Evolutionary conservation across 2,888 invertebrate species (phyloP).

Genomic region (Pammene aurita): DNA sequence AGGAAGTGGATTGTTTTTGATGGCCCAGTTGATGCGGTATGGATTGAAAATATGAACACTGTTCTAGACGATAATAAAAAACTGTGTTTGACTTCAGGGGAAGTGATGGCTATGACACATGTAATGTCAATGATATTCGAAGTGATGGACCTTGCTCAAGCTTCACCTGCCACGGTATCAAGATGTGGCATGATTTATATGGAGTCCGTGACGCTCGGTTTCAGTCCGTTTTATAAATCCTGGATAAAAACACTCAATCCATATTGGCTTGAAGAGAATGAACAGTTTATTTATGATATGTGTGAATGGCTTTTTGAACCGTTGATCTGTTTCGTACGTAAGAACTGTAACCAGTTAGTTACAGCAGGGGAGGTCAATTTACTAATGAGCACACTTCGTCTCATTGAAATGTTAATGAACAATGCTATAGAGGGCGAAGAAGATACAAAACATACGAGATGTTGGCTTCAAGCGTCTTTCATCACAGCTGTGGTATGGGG

Average conservation of each 20-base stretch:
- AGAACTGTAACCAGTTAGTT: constrained; percentile 85
- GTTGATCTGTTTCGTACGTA: constrained; percentile 87
- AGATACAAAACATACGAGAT: constrained; percentile 86
- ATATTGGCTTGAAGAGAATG: constrained; percentile 85
- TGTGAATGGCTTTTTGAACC: constrained; percentile 92
- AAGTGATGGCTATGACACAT: constrained; percentile 91
- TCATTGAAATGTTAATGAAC: constrained; percentile 90
- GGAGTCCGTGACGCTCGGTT: constrained; percentile 92
- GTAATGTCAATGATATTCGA: constrained; percentile 95
- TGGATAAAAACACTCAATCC: constrained; percentile 89
- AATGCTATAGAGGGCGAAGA: constrained; percentile 87
- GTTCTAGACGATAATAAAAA: constrained; percentile 95
- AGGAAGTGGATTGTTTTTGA: constrained; percentile 97
- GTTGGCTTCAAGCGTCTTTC: constrained; percentile 90
- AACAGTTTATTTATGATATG: constrained; percentile 83
- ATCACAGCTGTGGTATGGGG: constrained; percentile 92
- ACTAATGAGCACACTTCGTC: constrained; percentile 87
- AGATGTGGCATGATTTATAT: constrained; percentile 96
- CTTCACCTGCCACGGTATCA: constrained; percentile 94
- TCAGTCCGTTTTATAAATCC: constrained; percentile 90
- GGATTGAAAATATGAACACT: constrained; percentile 96
- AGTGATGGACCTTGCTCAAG: constrained; percentile 92
- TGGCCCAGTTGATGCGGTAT: constrained; percentile 94
- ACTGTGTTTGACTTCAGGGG: constrained; percentile 93
- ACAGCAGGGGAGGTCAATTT: constrained; percentile 89